Base-by-base conservation (phyloP, 2,888 invertebrate species). In the Eupithecia insigniata region DNA sequence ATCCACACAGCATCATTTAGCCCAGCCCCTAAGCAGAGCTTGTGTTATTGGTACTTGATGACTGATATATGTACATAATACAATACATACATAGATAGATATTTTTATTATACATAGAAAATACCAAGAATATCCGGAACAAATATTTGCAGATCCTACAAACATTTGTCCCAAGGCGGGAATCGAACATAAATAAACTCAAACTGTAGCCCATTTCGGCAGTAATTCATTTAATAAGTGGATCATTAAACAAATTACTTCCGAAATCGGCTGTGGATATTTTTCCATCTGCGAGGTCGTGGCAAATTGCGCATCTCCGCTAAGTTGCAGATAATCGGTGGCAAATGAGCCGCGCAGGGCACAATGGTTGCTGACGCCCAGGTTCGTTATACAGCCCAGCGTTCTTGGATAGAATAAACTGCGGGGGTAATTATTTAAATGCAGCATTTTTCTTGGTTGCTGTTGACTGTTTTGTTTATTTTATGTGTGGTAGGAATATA, bases 301-400 rank as follows among this genome's bases (percentile, higher is more conserved):
- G 70, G 79, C 78, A 82, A 85, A 85, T 82, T 80, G 80, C 73
- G 77, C 80, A 80, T 81, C 76, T 77, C 74, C 75, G 73, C 80
- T 76, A 85, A 85, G 85, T 84, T 82, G 82, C 80, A 81, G 81
- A 81, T 84, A 85, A 84, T 85, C 82, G 81, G 79, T 55, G 80
- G 82, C 79, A 85, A 85, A 85, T 85, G 84, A 84, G 82, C 76
- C 80, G 78, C 66, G 58, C 61, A 55, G 68, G 68, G 67, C 60
- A 26, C 55, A 55, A 55, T 43, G 64, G 64, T 69, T 43, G 43
- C 55, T 51, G 70, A 32, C 72, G 62, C 51, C 46, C n/a, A 46
- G 22, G 26, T 70, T 61, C 68, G 68, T 65, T 55, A 22, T 51
- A 51, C 46, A 51, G 2, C 46, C 46, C 46, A 51, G 46, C 7